These are phyloP conservation scores for Patella caerulea DNA, from an alignment of 2,888 invertebrate species.

Conservation along the genomic window DNA sequence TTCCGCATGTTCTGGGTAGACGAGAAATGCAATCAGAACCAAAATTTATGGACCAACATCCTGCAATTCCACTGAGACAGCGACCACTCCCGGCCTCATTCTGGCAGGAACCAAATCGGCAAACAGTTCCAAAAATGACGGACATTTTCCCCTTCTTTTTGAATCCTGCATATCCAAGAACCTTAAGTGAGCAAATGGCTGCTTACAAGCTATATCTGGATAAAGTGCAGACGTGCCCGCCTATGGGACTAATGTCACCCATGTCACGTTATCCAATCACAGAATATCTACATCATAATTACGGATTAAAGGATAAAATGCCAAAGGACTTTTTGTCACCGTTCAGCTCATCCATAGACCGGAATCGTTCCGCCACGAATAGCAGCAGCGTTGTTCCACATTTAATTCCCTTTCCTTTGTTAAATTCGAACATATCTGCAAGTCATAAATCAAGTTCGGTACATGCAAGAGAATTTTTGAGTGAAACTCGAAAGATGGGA, in stretches of 20 bases:
- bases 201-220: slow-evolving; percentile 31
- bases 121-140: not conserved
- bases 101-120: slow-evolving; percentile 36
- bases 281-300: slow-evolving; percentile 34
- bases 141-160: not conserved
- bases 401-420: not conserved
- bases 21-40: not conserved
- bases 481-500: no score
- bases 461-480: no score
- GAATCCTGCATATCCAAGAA: not conserved
- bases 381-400: not conserved
- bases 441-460: not conserved
- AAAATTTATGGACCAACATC: not conserved
- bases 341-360: no score
- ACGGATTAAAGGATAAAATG: slow-evolving; percentile 27
- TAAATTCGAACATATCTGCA: not conserved
- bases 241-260: slow-evolving; percentile 15
- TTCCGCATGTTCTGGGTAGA: not conserved
- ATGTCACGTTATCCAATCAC: slow-evolving; percentile 30
- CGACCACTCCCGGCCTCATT: slow-evolving; percentile 35
- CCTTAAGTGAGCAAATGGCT: slow-evolving; percentile 14
- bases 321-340: no score
- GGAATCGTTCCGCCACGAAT: no score
- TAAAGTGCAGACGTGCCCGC: slow-evolving; percentile 24
- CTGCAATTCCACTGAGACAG: slow-evolving; percentile 25